A percentile compares a stretch with the other conserved stretches of the same genome.
Conservation (phyloP, 2,888 invertebrate genomes). For the Mamestra brassicae region DNA sequence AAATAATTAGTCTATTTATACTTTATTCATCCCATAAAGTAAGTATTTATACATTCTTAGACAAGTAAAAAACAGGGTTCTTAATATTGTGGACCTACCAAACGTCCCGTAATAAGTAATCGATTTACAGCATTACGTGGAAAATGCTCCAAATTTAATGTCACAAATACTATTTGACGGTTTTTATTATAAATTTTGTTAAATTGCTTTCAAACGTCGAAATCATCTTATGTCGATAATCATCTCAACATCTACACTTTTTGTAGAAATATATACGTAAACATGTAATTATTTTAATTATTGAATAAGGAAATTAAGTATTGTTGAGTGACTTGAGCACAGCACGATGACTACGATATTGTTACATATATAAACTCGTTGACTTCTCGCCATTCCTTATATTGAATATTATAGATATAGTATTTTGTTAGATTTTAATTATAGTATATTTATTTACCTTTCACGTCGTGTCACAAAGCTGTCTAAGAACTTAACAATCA, state of each 20-base stretch:
- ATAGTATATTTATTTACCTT: slow-evolving; percentile 53
- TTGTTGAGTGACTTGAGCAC: slow-evolving; percentile 49
- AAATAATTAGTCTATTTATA: slow-evolving; percentile 2
- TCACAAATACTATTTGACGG: slow-evolving; percentile 11
- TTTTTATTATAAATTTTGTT: slow-evolving; percentile 19
- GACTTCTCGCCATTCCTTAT: slow-evolving; percentile 79
- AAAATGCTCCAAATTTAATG: slow-evolving; percentile 21
- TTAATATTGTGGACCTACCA: slow-evolving; percentile 35
- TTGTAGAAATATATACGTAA: slow-evolving; percentile 30
- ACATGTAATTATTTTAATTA: slow-evolving; percentile 22
- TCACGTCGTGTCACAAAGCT: slow-evolving; percentile 33
- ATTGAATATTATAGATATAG: slow-evolving; percentile 72
- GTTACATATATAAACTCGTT: slow-evolving; percentile 53
- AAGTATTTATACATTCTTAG: slow-evolving; percentile 50
- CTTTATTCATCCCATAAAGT: slow-evolving; percentile 4
- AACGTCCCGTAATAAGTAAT: slow-evolving; percentile 25
- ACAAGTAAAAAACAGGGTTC: slow-evolving; percentile 59
- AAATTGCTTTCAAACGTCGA: slow-evolving; percentile 54
- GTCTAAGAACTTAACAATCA: slow-evolving; percentile 50
- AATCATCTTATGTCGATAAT: slow-evolving; percentile 49
- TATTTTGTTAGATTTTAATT: slow-evolving; percentile 63
- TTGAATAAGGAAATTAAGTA: slow-evolving; percentile 39
- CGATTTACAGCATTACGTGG: slow-evolving; percentile 19
- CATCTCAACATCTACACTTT: slow-evolving; percentile 26
- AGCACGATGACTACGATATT: slow-evolving; percentile 46